phyloP scores from a whole-genome alignment of 2,797 vertebrate genomes.

The Micromesistius poutassou region DNA sequence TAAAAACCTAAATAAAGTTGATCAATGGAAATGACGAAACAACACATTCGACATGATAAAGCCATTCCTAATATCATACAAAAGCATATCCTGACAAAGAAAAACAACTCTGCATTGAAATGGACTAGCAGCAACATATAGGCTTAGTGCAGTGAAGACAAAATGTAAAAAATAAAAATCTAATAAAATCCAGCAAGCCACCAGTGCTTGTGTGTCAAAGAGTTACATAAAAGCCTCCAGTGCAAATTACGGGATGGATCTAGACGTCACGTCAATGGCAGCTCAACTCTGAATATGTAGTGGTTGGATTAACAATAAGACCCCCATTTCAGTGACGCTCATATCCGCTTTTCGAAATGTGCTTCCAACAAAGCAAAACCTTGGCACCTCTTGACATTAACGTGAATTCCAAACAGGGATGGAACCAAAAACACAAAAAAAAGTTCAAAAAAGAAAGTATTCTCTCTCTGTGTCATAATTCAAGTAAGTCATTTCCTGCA shows the following conservation, averaged over 20 bases:
- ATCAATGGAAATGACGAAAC: constrained; percentile 23
- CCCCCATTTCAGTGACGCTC: constrained; percentile 32
- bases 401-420: constrained; percentile 35
- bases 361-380: constrained; percentile 44
- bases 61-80: constrained; percentile 46
- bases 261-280: constrained; percentile 41
- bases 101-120: constrained; percentile 48
- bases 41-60: constrained; percentile 38
- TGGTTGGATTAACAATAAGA: constrained; percentile 42
- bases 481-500: constrained; percentile 72
- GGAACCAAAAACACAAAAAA: constrained; percentile 35
- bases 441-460: constrained; percentile 47
- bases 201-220: constrained; percentile 77
- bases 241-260: constrained; percentile 69
- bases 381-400: constrained; percentile 63
- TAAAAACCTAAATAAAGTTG: constrained; percentile 34
- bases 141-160: constrained; percentile 69
- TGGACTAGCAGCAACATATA: constrained; percentile 77
- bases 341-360: constrained; percentile 26
- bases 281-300: constrained; percentile 50
- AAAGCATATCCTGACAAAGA: constrained; percentile 43
- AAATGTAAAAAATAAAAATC: constrained; percentile 60
- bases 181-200: constrained; percentile 72
- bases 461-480: constrained; percentile 66
- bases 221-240: constrained; percentile 71